A percentile compares a stretch with the other conserved stretches of the same genome.
These are phyloP conservation scores for Empidonax alnorum DNA, from an alignment of 2,113 vertebrate genomes.

Conservation along the genomic window DNA sequence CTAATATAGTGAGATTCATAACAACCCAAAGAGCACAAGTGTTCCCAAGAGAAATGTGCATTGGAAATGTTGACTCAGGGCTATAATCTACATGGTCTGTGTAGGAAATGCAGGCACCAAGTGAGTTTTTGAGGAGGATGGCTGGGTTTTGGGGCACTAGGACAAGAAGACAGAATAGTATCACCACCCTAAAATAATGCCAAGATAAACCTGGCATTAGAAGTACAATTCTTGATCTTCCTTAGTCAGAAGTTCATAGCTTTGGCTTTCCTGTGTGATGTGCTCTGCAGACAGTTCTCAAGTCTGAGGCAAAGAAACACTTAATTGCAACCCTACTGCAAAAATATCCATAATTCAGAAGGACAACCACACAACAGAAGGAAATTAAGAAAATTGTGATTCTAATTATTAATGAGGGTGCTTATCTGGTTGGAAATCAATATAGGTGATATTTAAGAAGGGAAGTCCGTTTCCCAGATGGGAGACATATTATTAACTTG, in stretches of 20 bases:
- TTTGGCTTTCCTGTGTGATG: neutral
- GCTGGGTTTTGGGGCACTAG: neutral
- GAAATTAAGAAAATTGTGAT: neutral
- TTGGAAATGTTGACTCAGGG: neutral
- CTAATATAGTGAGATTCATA: neutral
- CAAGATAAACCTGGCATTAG: neutral
- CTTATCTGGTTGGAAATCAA: neutral
- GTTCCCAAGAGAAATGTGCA: neutral
- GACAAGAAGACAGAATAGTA: rapidly evolving
- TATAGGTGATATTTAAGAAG: neutral
- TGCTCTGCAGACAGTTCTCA: neutral
- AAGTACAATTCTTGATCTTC: neutral
- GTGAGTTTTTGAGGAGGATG: neutral
- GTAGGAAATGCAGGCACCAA: rapidly evolving
- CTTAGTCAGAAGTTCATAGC: neutral
- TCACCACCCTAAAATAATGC: neutral
- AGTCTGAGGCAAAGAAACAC: neutral
- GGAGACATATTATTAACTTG: neutral
- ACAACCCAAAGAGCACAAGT: neutral
- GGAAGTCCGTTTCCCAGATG: neutral
- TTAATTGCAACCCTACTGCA: neutral
- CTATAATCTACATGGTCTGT: neutral
- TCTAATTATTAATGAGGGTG: neutral
- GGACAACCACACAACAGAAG: neutral
- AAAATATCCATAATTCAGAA: neutral